Conservation (phyloP, 2,888 invertebrate species). For the Aethes cnicana region DNA sequence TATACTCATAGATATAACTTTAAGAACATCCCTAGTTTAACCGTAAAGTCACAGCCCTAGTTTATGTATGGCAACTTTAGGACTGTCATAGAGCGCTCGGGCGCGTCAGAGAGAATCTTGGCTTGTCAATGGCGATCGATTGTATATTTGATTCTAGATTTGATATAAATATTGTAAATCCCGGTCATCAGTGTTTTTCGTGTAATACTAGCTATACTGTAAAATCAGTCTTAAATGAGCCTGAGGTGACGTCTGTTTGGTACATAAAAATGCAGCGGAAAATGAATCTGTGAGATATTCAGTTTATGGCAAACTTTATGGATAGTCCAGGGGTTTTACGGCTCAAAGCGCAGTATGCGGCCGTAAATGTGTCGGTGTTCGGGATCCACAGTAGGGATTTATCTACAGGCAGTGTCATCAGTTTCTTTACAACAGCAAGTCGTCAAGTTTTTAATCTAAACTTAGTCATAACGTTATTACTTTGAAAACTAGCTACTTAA, state of each 20-base stretch:
- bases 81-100: too few relatives aligned
- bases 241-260: slow-evolving; percentile 34
- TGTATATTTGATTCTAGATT: too few relatives aligned
- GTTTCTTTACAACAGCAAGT: slow-evolving; percentile 30
- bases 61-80: too few relatives aligned
- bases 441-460: slow-evolving; percentile 17
- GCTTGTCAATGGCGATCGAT: too few relatives aligned
- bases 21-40: too few relatives aligned
- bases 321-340: slow-evolving; percentile 51
- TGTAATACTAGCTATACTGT: background rate
- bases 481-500: background rate
- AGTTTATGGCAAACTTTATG: slow-evolving; percentile 55
- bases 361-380: slow-evolving; percentile 51
- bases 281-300: slow-evolving; percentile 48
- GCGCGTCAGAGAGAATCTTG: too few relatives aligned
- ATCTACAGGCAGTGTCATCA: slow-evolving; percentile 35
- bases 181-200: too few relatives aligned
- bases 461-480: slow-evolving; percentile 4
- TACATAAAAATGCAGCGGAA: slow-evolving; percentile 47
- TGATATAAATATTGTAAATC: too few relatives aligned
- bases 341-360: slow-evolving; percentile 43
- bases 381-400: slow-evolving; percentile 34
- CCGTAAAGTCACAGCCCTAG: too few relatives aligned
- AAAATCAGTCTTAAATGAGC: slow-evolving; percentile 35
- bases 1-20: too few relatives aligned